Evolutionary conservation across 2,797 vertebrate genomes (phyloP).

Genomic region (Phoxinus dragarum): DNA sequence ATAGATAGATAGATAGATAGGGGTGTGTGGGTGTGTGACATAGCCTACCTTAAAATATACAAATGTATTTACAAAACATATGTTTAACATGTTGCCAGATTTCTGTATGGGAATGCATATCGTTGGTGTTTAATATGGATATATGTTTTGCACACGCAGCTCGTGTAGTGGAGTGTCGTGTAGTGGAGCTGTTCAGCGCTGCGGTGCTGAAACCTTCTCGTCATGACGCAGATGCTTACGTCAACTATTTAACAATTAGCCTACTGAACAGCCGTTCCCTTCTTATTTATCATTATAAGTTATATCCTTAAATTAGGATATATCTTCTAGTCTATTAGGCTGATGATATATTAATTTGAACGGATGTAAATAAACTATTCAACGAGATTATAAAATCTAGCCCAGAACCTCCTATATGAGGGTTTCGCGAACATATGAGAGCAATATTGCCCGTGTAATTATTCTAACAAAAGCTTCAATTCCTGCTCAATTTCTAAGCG

Average conservation of each 20-base stretch:
- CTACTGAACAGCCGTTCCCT: background rate
- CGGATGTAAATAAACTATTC: background rate
- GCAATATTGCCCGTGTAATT: background rate
- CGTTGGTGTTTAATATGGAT: background rate
- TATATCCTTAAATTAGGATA: background rate
- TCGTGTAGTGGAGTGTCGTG: background rate
- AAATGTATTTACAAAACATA: background rate
- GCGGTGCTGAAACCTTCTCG: conserved; percentile 58
- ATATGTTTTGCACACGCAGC: background rate
- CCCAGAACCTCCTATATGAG: background rate
- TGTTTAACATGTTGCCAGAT: background rate
- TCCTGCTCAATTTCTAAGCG: conserved; percentile 11
- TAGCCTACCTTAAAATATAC: background rate
- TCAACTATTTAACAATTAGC: conserved; percentile 5
- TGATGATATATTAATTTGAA: background rate
- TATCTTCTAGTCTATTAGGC: background rate
- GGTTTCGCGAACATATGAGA: background rate
- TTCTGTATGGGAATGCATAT: background rate
- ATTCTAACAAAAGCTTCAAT: background rate
- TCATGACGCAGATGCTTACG: conserved; percentile 53
- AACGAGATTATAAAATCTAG: background rate
- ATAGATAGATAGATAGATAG: background rate
- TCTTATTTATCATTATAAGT: background rate
- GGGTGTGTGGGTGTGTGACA: too few relatives aligned
- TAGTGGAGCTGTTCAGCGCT: conserved; percentile 51